Evolutionary conservation across 2,113 vertebrate genomes (phyloP).

Genomic region (Hiodon alosoides): DNA sequence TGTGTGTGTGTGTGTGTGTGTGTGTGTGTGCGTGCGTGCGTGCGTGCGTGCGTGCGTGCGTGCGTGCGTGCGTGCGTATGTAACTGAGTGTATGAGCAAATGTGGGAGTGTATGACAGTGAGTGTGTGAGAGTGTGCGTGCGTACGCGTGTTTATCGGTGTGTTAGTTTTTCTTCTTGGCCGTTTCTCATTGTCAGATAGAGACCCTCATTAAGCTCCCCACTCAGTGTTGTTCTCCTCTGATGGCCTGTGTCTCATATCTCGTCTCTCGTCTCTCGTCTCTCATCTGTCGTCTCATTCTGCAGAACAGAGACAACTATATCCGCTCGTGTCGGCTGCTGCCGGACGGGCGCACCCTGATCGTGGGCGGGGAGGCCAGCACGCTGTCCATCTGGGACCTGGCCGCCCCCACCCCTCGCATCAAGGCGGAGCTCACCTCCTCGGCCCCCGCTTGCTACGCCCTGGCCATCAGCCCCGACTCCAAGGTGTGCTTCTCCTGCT

Average conservation of each 20-base stretch:
- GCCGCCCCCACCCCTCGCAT: slow-evolving; percentile 95
- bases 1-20: no score
- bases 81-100: no score
- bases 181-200: no score
- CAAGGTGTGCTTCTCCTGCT: slow-evolving; percentile 99
- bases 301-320: slow-evolving; percentile 99
- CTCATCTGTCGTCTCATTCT: slow-evolving; percentile 33
- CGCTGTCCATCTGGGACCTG: slow-evolving; percentile 97
- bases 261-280: not conserved
- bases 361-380: slow-evolving; percentile 95
- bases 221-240: not conserved
- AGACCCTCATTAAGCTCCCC: no score
- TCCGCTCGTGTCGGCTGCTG: slow-evolving; percentile 94
- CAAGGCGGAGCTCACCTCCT: slow-evolving; percentile 96
- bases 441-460: slow-evolving; percentile 94
- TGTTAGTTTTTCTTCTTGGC: no score
- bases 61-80: no score
- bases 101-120: no score
- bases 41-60: no score
- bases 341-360: slow-evolving; percentile 95
- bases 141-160: no score
- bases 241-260: not conserved
- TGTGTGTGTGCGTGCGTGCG: no score
- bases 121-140: no score
- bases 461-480: slow-evolving; percentile 97